These are phyloP conservation scores for Platichthys flesus DNA, from an alignment of 2,113 vertebrate genomes.

Conservation along the genomic window DNA sequence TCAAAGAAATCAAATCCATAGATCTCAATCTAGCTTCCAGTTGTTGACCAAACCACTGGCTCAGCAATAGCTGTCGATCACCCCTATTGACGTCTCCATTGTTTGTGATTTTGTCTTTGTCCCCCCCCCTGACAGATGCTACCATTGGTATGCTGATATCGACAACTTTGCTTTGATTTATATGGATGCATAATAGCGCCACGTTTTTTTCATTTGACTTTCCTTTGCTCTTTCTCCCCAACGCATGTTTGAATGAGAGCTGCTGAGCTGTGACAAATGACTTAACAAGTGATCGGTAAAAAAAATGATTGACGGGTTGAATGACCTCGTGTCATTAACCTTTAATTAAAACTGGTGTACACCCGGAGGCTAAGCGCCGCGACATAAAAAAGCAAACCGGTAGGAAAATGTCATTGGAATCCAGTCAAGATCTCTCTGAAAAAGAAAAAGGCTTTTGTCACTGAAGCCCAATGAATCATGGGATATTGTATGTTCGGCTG, in stretches of 20 bases:
- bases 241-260: neutral
- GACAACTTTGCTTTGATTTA: slow-evolving; percentile 31
- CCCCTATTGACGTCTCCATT: slow-evolving; percentile 21
- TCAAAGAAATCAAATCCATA: slow-evolving; percentile 28
- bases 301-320: slow-evolving; percentile 49
- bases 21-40: slow-evolving; percentile 24
- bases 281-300: slow-evolving; percentile 37
- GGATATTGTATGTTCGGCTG: no score
- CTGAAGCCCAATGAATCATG: no score
- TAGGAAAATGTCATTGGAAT: slow-evolving; percentile 1
- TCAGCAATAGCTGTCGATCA: slow-evolving; percentile 27
- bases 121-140: neutral
- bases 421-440: neutral
- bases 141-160: slow-evolving; percentile 22
- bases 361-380: slow-evolving; percentile 5
- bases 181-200: slow-evolving; percentile 7
- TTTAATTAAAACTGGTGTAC: slow-evolving; percentile 39
- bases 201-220: slow-evolving; percentile 18
- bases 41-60: slow-evolving; percentile 5
- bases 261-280: slow-evolving; percentile 46
- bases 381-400: neutral
- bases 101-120: slow-evolving; percentile 33
- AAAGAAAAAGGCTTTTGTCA: no score
- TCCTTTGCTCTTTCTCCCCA: slow-evolving; percentile 10
- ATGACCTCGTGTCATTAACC: slow-evolving; percentile 48